A percentile compares a stretch with the other conserved stretches of the same genome.
Conservation (phyloP, 2,113 vertebrate genomes). For the Isurus oxyrinchus region DNA sequence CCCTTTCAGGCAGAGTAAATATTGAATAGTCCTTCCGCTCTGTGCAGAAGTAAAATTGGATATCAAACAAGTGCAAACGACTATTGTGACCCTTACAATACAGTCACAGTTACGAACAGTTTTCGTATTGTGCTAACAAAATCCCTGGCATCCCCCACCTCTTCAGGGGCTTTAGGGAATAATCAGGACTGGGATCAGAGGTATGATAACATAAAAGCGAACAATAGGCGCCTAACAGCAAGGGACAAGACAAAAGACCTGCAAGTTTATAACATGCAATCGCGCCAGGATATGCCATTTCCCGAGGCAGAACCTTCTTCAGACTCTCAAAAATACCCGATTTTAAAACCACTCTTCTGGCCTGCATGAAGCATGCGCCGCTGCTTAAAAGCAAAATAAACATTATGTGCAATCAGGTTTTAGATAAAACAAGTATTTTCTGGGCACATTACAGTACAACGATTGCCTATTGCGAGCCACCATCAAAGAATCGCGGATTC, state of each 20-base stretch:
- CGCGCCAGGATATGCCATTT: constrained; percentile 30
- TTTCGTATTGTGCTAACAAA: constrained; percentile 40
- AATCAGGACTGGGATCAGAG: constrained; percentile 41
- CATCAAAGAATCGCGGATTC: constrained; percentile 24
- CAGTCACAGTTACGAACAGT: constrained; percentile 38
- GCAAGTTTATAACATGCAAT: constrained; percentile 35
- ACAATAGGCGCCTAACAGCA: constrained; percentile 36
- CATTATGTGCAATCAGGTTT: not conserved
- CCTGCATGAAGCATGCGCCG: not conserved
- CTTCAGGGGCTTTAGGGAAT: constrained; percentile 38
- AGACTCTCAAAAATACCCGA: not conserved
- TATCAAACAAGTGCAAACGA: constrained; percentile 40
- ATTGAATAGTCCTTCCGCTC: constrained; percentile 41
- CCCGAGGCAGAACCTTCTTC: constrained; percentile 20
- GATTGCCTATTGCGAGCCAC: not conserved
- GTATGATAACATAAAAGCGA: constrained; percentile 41
- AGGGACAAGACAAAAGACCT: constrained; percentile 32
- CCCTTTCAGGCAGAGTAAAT: constrained; percentile 36
- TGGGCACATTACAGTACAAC: not conserved
- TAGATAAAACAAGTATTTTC: not conserved
- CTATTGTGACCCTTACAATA: constrained; percentile 40
- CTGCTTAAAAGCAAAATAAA: constrained; percentile 7
- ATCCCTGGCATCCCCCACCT: constrained; percentile 38
- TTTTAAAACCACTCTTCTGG: not conserved
- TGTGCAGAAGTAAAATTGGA: constrained; percentile 37